Conservation (phyloP, 2,888 invertebrate genomes). For the Folsomia manolachei region DNA sequence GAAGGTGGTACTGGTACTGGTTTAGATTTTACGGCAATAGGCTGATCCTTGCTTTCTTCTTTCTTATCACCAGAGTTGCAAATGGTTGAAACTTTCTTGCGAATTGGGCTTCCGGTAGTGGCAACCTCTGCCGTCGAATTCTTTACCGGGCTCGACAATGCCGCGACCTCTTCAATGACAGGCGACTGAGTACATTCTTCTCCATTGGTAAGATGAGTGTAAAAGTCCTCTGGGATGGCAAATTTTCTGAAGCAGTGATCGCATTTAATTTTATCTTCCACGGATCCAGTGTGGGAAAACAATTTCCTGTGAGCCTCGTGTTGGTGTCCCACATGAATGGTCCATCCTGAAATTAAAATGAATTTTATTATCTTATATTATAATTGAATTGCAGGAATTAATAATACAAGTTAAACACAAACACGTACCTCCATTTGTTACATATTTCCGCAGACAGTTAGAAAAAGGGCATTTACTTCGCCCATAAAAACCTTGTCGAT, state of each 20-base stretch:
- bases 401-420: too few species aligned
- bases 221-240: constrained; percentile 31
- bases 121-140: background rate
- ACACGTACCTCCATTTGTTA: constrained; percentile 33
- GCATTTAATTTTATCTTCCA: constrained; percentile 43
- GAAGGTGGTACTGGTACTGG: constrained; percentile 2
- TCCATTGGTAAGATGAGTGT: constrained; percentile 36
- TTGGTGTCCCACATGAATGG: constrained; percentile 47
- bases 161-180: background rate
- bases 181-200: background rate
- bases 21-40: background rate
- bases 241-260: constrained; percentile 37
- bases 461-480: constrained; percentile 42
- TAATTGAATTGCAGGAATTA: too few species aligned
- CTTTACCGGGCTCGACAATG: background rate
- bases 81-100: background rate
- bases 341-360: too few species aligned
- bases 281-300: constrained; percentile 31
- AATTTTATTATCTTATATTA: too few species aligned
- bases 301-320: constrained; percentile 38
- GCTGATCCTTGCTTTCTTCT: constrained; percentile 12
- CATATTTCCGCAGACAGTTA: constrained; percentile 45
- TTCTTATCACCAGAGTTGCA: background rate
- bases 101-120: background rate
- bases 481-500: constrained; percentile 48